Percentiles rank a stretch among this genome's conserved stretches.
Conservation (phyloP, 2,113 vertebrate species). For the Gymnogyps californianus region DNA sequence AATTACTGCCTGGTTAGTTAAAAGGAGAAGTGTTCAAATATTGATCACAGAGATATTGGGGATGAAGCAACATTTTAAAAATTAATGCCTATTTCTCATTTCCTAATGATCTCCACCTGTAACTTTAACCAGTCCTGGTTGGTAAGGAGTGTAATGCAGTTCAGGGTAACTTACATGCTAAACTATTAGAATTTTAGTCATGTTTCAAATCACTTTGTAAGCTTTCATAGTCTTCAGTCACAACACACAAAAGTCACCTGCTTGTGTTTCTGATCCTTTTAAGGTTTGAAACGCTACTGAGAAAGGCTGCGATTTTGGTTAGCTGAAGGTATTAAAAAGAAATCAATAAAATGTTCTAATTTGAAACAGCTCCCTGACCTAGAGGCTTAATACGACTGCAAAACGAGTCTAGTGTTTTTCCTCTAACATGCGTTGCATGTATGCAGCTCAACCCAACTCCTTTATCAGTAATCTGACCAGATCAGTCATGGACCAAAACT, state of each 20-base stretch:
- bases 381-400: background rate
- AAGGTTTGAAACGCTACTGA: background rate
- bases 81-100: slow-evolving; percentile 13
- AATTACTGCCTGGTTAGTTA: slow-evolving; percentile 1
- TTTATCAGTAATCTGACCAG: rapidly evolving
- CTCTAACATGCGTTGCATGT: background rate
- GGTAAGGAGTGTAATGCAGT: background rate
- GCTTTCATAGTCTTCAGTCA: background rate
- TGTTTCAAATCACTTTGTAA: background rate
- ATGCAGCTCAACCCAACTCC: background rate
- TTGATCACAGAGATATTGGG: background rate
- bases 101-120: background rate
- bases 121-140: background rate
- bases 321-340: slow-evolving; percentile 20
- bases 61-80: slow-evolving; percentile 34
- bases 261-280: background rate
- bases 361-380: background rate
- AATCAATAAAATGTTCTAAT: slow-evolving; percentile 13
- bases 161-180: background rate
- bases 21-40: slow-evolving; percentile 30
- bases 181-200: background rate
- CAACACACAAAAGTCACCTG: background rate
- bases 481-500: background rate
- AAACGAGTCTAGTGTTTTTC: background rate
- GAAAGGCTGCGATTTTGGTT: background rate